A percentile compares a stretch with the other conserved stretches of the same genome.
Conservation (phyloP, 2,888 invertebrate genomes). For the Drosophila ezoana region DNA sequence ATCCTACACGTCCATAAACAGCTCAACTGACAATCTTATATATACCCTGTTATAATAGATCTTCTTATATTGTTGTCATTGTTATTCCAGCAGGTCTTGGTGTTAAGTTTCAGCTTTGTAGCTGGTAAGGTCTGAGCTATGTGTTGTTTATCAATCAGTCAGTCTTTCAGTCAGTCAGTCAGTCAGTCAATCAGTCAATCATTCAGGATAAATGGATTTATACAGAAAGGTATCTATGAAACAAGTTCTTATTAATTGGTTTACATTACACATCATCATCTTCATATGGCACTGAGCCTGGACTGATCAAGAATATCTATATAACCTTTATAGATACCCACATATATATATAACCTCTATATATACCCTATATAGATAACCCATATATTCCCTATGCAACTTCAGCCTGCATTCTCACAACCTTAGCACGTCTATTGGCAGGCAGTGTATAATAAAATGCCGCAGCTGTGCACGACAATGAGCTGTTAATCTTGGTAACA, state of each 20-base stretch:
- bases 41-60: conserved; percentile 5
- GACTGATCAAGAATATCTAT: too few relatives aligned
- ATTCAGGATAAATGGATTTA: too few relatives aligned
- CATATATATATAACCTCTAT: too few relatives aligned
- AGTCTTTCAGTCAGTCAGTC: background rate
- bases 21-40: background rate
- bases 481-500: conserved; percentile 34
- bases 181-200: too few relatives aligned
- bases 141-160: background rate
- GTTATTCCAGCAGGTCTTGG: background rate
- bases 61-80: too few relatives aligned
- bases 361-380: background rate
- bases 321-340: background rate
- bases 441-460: conserved; percentile 10
- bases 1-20: too few relatives aligned
- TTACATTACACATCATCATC: too few relatives aligned
- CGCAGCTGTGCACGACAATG: conserved; percentile 39
- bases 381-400: background rate
- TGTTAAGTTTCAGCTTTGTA: background rate
- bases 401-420: background rate
- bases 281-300: too few relatives aligned
- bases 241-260: too few relatives aligned
- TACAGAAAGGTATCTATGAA: too few relatives aligned
- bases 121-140: background rate
- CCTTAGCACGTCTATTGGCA: background rate